These are phyloP conservation scores for Diaperis boleti DNA, from an alignment of 2,888 invertebrate genomes.

Conservation along the genomic window DNA sequence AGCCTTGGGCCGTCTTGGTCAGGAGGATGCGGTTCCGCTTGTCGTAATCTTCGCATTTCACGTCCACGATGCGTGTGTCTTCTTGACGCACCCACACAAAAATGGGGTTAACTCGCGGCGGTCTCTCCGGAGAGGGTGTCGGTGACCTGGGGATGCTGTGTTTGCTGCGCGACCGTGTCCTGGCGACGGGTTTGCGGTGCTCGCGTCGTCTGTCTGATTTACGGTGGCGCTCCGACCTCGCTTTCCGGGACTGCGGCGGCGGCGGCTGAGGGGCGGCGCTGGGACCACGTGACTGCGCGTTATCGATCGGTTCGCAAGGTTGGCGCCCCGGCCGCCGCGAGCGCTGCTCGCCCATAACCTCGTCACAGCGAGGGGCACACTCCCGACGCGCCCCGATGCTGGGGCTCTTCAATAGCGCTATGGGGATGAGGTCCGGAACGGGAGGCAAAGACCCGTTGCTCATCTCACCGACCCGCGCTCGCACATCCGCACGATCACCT, in stretches of 20 bases:
- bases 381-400: slow-evolving; percentile 53
- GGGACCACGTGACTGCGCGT: slow-evolving; percentile 65
- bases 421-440: slow-evolving; percentile 66
- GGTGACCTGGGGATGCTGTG: slow-evolving; percentile 46
- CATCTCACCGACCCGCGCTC: slow-evolving; percentile 58
- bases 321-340: slow-evolving; percentile 62
- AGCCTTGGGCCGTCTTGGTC: slow-evolving; percentile 84
- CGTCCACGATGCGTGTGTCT: slow-evolving; percentile 84
- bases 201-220: slow-evolving; percentile 66
- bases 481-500: slow-evolving; percentile 46
- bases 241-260: slow-evolving; percentile 65
- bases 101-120: slow-evolving; percentile 82
- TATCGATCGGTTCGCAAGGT: slow-evolving; percentile 64
- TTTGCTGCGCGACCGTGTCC: slow-evolving; percentile 52
- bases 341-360: slow-evolving; percentile 66
- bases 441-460: slow-evolving; percentile 62
- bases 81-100: slow-evolving; percentile 88
- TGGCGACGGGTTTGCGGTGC: slow-evolving; percentile 58
- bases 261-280: slow-evolving; percentile 63
- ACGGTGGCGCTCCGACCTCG: slow-evolving; percentile 66
- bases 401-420: slow-evolving; percentile 61
- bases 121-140: slow-evolving; percentile 60
- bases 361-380: slow-evolving; percentile 61
- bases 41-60: slow-evolving; percentile 90
- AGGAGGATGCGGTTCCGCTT: slow-evolving; percentile 85